A percentile compares a stretch with the other conserved stretches of the same genome.
These are phyloP conservation scores for Hydrozoanthus gracilis DNA, from an alignment of 92 coral and sea anemone genomes.

Conservation along the genomic window DNA sequence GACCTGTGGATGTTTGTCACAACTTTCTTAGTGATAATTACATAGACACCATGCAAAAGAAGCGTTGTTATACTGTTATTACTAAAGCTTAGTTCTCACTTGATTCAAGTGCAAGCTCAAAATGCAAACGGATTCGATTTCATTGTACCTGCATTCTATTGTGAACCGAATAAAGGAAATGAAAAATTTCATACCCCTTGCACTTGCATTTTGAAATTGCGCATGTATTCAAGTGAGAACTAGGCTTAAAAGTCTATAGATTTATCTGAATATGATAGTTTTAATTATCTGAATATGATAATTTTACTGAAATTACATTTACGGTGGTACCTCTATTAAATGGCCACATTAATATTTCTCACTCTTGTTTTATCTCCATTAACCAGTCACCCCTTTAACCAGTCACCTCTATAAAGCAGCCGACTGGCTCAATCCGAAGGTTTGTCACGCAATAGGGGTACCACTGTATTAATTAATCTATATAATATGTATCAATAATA, in stretches of 20 bases:
- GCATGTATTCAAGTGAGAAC: constrained; percentile 50
- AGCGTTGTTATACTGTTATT: constrained; percentile 26
- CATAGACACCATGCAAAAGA: constrained; percentile 34
- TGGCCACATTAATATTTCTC: constrained; percentile 22
- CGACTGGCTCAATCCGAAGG: constrained; percentile 37
- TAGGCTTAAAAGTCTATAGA: constrained; percentile 45
- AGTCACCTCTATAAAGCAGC: constrained; percentile 36
- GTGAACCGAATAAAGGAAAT: constrained; percentile 58
- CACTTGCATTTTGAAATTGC: constrained; percentile 51
- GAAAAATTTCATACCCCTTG: constrained; percentile 52
- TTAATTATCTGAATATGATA: constrained; percentile 33
- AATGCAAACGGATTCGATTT: constrained; percentile 29
- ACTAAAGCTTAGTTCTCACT: constrained; percentile 26
- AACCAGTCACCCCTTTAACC: constrained; percentile 20
- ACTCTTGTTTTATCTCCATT: constrained; percentile 14
- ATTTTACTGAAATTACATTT: constrained; percentile 30
- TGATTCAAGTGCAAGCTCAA: constrained; percentile 24
- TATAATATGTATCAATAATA: constrained; percentile 20
- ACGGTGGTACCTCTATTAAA: constrained; percentile 22
- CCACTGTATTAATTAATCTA: constrained; percentile 31
- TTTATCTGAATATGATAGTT: constrained; percentile 23
- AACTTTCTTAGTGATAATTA: constrained; percentile 30
- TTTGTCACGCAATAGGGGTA: constrained; percentile 17
- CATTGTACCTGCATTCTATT: constrained; percentile 54
- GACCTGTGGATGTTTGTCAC: constrained; percentile 18